Percentiles rank a stretch among this genome's conserved stretches.
phyloP scores from a whole-genome alignment of 2,113 vertebrate genomes.

The Tonatia bakeri region DNA sequence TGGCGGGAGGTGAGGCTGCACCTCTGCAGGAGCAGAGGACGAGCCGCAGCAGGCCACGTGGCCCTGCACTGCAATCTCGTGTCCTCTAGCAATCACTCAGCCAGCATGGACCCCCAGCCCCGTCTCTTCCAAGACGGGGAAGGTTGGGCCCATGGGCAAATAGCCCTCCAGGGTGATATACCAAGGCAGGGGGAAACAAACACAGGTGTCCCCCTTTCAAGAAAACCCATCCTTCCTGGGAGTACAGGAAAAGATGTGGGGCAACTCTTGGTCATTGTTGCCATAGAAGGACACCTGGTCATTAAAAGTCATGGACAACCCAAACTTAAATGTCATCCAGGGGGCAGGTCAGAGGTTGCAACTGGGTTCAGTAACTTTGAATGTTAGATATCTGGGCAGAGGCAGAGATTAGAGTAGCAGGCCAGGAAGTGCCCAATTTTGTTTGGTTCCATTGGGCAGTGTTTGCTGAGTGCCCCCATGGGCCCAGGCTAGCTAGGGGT shows the following conservation, averaged over 20 bases:
- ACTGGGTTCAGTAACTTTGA: neutral
- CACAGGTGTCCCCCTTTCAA: neutral
- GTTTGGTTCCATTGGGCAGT: neutral
- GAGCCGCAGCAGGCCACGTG: neutral
- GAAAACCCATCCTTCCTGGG: neutral
- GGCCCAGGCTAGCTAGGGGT: neutral
- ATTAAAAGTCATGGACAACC: neutral
- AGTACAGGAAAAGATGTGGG: neutral
- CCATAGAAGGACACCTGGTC: neutral
- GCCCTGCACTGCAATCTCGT: neutral
- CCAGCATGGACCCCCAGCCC: no score
- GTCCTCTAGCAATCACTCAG: neutral
- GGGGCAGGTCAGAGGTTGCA: neutral
- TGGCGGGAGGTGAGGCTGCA: neutral
- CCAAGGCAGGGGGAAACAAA: no score
- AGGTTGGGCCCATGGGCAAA: neutral
- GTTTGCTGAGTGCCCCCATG: neutral
- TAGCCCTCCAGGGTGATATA: neutral
- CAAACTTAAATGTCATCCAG: neutral
- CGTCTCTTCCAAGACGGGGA: neutral
- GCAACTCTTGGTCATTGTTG: neutral
- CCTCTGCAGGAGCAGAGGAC: neutral
- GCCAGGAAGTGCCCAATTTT: neutral
- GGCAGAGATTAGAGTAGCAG: neutral
- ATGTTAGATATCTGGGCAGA: neutral